These are phyloP conservation scores for Pipa parva DNA, from an alignment of 2,113 vertebrate genomes.

Conservation along the genomic window DNA sequence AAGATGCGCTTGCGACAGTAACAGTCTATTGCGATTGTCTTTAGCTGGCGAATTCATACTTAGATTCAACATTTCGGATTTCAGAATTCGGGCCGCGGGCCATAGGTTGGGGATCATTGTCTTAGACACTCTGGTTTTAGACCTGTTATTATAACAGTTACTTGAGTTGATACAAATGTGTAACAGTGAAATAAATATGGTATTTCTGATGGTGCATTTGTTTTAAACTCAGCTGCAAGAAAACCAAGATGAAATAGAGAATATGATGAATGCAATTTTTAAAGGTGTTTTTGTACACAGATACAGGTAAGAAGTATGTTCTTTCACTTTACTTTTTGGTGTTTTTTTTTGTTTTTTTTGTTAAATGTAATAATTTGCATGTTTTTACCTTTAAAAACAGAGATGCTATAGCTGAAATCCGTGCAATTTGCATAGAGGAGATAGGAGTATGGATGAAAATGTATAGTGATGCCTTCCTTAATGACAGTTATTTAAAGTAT, in stretches of 20 bases:
- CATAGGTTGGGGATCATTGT: too few species aligned
- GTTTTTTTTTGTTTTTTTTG: background rate
- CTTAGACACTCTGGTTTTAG: background rate
- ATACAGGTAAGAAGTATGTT: conserved; percentile 81
- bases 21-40: too few species aligned
- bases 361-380: conserved; percentile 6
- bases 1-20: too few species aligned
- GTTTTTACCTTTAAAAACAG: conserved; percentile 54
- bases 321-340: conserved; percentile 7
- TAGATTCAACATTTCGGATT: background rate
- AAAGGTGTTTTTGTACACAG: conserved; percentile 98
- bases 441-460: conserved; percentile 99
- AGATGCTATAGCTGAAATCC: conserved; percentile 96
- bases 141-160: background rate
- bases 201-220: conserved; percentile 35
- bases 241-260: conserved; percentile 99
- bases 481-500: conserved; percentile 98
- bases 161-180: background rate
- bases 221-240: conserved; percentile 88
- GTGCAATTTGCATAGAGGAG: conserved; percentile 97
- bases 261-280: conserved; percentile 99
- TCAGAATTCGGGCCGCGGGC: too few species aligned
- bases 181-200: conserved; percentile 12
- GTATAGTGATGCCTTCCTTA: conserved; percentile 97
- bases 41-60: too few species aligned